These are phyloP conservation scores for Fukomys damarensis DNA, from an alignment of 2,113 vertebrate genomes.

Conservation along the genomic window DNA sequence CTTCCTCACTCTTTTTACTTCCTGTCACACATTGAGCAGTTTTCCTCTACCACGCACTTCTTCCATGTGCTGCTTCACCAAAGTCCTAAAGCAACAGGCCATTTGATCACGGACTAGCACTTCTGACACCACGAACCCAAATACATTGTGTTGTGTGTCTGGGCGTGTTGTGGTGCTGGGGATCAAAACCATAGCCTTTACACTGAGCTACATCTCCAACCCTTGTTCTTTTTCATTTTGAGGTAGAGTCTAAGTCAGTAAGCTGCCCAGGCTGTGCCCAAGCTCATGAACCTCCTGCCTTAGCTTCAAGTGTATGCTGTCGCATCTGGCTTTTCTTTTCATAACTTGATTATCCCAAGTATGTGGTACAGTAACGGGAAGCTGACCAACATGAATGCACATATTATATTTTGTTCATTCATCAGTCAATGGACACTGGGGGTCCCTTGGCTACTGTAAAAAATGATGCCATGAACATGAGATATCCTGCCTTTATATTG, in stretches of 20 bases:
- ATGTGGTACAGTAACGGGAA: not conserved
- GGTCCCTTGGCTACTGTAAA: not conserved
- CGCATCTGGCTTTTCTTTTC: not conserved
- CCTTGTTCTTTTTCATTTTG: not conserved
- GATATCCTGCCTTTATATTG: not conserved
- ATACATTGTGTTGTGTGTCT: not conserved
- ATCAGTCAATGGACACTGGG: not conserved
- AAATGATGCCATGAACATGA: too few species aligned
- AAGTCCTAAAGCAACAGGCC: not conserved
- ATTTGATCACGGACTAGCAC: not conserved
- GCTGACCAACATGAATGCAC: not conserved
- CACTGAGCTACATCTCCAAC: not conserved
- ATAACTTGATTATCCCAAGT: not conserved
- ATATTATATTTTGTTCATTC: not conserved
- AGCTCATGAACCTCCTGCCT: not conserved
- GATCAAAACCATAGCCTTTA: not conserved
- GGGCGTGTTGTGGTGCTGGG: not conserved
- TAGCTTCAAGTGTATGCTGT: not conserved
- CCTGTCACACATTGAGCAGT: not conserved
- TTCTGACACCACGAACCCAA: not conserved
- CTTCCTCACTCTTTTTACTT: not conserved
- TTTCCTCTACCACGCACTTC: not conserved
- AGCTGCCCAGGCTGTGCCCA: not conserved
- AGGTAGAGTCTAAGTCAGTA: not conserved
- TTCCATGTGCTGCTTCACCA: not conserved